Percentiles rank a stretch among this genome's conserved stretches.
Conservation (phyloP, 1,140 invertebrate species). For the Zaprionus gabonicus region DNA sequence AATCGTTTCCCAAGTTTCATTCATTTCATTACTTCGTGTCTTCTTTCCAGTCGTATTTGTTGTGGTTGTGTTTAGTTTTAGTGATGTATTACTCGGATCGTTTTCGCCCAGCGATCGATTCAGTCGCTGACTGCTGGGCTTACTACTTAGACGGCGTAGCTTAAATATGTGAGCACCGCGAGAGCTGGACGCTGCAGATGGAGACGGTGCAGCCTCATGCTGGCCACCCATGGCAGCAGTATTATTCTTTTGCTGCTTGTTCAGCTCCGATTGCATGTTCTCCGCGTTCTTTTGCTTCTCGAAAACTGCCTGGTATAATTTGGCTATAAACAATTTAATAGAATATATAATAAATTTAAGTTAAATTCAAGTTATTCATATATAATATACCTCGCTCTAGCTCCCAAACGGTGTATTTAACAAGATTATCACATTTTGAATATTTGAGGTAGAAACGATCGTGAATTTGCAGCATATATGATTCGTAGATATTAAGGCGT, state of each 20-base stretch:
- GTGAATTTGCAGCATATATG: slow-evolving; percentile 95
- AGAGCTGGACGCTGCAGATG: slow-evolving; percentile 47
- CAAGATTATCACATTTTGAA: slow-evolving; percentile 85
- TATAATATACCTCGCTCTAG: slow-evolving; percentile 85
- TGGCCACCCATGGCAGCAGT: not conserved
- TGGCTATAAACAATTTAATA: slow-evolving; percentile 26
- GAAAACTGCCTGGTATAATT: slow-evolving; percentile 52
- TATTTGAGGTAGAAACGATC: slow-evolving; percentile 90
- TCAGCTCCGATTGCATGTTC: slow-evolving; percentile 14
- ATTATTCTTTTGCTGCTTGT: slow-evolving; percentile 24
- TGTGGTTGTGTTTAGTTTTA: slow-evolving; percentile 17
- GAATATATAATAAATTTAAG: not conserved
- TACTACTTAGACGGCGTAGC: slow-evolving; percentile 46
- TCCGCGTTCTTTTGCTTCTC: slow-evolving; percentile 40
- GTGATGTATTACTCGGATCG: slow-evolving; percentile 14
- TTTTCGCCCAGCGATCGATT: slow-evolving; percentile 40
- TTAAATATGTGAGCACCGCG: slow-evolving; percentile 43
- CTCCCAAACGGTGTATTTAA: slow-evolving; percentile 86
- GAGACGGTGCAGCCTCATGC: slow-evolving; percentile 25
- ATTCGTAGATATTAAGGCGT: slow-evolving; percentile 93
- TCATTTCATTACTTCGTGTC: slow-evolving; percentile 7
- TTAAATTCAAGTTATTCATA: not conserved
- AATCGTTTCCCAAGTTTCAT: slow-evolving; percentile 45
- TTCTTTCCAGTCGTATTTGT: slow-evolving; percentile 18
- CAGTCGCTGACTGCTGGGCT: slow-evolving; percentile 27